Conservation (phyloP, 2,797 vertebrate species). For the Holocentrus rufus region DNA sequence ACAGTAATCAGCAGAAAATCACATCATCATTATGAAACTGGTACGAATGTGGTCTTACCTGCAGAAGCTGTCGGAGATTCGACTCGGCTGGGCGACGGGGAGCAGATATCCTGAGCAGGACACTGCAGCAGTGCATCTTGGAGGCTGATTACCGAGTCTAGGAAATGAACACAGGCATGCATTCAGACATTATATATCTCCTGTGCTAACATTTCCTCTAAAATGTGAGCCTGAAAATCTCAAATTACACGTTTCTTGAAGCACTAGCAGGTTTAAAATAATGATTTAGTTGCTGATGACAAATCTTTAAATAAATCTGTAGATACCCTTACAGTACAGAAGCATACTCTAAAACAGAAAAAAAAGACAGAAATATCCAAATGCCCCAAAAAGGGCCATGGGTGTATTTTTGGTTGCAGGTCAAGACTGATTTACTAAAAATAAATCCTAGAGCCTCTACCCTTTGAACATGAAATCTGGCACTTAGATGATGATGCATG, state of each 20-base stretch:
- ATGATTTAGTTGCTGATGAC: no score
- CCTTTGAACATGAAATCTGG: background rate
- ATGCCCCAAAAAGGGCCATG: background rate
- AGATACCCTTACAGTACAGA: no score
- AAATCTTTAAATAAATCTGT: no score
- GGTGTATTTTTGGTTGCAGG: background rate
- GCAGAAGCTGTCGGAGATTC: constrained; percentile 77
- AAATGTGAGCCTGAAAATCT: background rate
- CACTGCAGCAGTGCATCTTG: constrained; percentile 84
- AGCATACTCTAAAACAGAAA: background rate
- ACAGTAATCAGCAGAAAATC: no score
- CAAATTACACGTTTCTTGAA: no score
- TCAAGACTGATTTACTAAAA: background rate
- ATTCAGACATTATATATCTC: background rate
- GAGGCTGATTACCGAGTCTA: constrained; percentile 90
- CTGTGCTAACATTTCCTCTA: background rate
- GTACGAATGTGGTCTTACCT: constrained; percentile 77
- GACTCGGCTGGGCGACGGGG: constrained; percentile 76
- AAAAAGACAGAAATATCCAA: background rate
- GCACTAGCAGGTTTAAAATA: no score
- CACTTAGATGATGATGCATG: background rate
- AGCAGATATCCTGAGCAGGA: constrained; percentile 80
- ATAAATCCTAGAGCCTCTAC: background rate
- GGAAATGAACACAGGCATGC: constrained; percentile 9
- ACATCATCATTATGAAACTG: background rate